Conservation (phyloP, 2,797 vertebrate genomes). For the Loriculus beryllinus region DNA sequence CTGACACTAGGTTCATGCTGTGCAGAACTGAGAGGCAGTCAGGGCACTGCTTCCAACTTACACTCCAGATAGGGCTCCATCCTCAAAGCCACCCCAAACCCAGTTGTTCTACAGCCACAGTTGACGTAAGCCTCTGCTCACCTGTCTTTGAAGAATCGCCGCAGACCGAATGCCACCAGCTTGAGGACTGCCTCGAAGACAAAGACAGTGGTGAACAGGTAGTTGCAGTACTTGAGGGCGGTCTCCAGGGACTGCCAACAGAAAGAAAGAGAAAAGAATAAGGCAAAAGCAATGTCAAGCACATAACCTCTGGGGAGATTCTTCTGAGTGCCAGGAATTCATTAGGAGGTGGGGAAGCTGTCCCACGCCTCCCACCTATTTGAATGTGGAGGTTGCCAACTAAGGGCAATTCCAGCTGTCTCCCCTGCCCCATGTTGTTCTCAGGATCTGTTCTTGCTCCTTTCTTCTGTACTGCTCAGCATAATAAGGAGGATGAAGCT, state of each 20-base stretch:
- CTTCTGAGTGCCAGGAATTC: not conserved
- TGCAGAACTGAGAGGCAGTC: not conserved
- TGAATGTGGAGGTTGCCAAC: not conserved
- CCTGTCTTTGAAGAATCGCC: constrained; percentile 97
- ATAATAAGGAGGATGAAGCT: not conserved
- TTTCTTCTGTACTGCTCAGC: not conserved
- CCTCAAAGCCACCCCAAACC: not conserved
- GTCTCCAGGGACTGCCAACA: constrained; percentile 86
- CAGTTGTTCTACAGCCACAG: not conserved
- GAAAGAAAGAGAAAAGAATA: constrained; percentile 13
- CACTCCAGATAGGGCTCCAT: not conserved
- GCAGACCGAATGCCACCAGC: constrained; percentile 90
- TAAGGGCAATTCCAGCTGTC: not conserved
- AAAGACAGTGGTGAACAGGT: constrained; percentile 94
- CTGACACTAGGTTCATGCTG: not conserved
- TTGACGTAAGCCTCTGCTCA: constrained; percentile 49
- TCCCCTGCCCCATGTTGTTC: not conserved
- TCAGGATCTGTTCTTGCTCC: not conserved
- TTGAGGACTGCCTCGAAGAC: constrained; percentile 93
- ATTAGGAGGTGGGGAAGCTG: not conserved
- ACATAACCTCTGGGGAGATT: rapidly evolving
- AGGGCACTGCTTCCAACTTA: not conserved
- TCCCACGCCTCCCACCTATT: not conserved
- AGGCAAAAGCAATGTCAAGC: not conserved
- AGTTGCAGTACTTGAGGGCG: constrained; percentile 94